Percentiles rank a stretch among this genome's conserved stretches.
These are phyloP conservation scores for Cichlasoma orientale DNA, from an alignment of 2,797 vertebrate species.

Conservation along the genomic window DNA sequence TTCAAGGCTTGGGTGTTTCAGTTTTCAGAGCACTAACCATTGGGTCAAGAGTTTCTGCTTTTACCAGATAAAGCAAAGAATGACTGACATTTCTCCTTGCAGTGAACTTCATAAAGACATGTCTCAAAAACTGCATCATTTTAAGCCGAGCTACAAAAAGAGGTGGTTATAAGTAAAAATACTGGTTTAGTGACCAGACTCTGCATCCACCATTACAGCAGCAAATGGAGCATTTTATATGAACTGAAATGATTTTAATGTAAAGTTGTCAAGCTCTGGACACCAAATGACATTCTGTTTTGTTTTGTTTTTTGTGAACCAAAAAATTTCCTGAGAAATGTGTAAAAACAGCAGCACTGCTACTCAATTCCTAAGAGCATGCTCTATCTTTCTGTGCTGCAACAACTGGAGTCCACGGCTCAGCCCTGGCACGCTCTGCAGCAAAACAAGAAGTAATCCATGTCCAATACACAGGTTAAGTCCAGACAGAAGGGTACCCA, in stretches of 20 bases:
- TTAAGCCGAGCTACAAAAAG: not conserved
- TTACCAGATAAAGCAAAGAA: conserved; percentile 47
- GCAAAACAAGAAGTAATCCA: conserved; percentile 65
- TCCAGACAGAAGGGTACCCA: conserved; percentile 40
- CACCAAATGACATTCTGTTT: not conserved
- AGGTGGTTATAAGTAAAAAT: not conserved
- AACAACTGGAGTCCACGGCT: conserved; percentile 34
- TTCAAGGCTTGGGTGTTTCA: not conserved
- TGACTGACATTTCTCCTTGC: conserved; percentile 39
- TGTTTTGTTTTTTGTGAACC: not conserved
- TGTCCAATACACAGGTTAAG: conserved; percentile 37
- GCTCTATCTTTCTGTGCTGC: not conserved
- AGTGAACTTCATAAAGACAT: conserved; percentile 2
- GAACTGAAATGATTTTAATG: not conserved
- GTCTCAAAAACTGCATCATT: not conserved
- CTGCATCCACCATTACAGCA: not conserved
- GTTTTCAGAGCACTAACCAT: conserved; percentile 13
- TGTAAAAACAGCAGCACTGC: conserved; percentile 41
- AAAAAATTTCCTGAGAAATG: not conserved
- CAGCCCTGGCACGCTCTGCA: conserved; percentile 37
- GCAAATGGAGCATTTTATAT: not conserved
- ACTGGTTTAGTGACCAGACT: not conserved
- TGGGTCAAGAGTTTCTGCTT: conserved; percentile 40
- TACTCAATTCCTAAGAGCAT: conserved; percentile 22
- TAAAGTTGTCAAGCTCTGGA: not conserved